phyloP scores from a whole-genome alignment of 2,888 invertebrate species.

The Cordilura impudica region DNA sequence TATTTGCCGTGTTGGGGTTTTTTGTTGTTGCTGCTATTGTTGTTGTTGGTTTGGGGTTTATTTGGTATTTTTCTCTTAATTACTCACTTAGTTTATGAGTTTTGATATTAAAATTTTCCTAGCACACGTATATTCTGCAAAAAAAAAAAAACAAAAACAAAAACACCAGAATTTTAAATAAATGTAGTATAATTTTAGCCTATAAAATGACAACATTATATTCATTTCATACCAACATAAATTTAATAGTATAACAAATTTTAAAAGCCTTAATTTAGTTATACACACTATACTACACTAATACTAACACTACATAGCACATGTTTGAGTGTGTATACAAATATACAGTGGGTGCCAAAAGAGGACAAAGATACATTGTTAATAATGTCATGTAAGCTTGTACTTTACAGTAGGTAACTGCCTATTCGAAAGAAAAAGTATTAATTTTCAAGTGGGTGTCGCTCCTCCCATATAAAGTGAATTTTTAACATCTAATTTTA shows the following conservation, averaged over 20 bases:
- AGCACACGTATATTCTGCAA: not conserved
- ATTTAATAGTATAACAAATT: constrained; percentile 50
- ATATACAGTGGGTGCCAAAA: not conserved
- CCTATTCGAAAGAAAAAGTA: too few relatives aligned
- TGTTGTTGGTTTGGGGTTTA: constrained; percentile 4
- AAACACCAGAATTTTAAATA: constrained; percentile 39
- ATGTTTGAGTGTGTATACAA: not conserved
- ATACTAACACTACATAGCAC: not conserved
- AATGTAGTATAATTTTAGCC: constrained; percentile 54
- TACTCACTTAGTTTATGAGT: constrained; percentile 73
- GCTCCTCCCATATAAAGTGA: too few relatives aligned
- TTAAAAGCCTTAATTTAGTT: constrained; percentile 62
- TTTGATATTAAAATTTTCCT: constrained; percentile 56
- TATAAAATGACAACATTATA: constrained; percentile 53
- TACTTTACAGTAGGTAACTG: too few relatives aligned
- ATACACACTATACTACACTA: constrained; percentile 30
- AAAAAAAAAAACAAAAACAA: constrained; percentile 14
- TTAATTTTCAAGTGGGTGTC: too few relatives aligned
- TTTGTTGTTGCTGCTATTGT: constrained; percentile 9
- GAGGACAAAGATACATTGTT: too few relatives aligned
- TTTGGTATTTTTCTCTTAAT: constrained; percentile 66
- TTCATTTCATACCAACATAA: constrained; percentile 17
- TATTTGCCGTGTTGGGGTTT: constrained; percentile 26
- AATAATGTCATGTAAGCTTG: too few relatives aligned
- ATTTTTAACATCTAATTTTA: too few relatives aligned